These are phyloP conservation scores for Muscicapa striata DNA, from an alignment of 2,797 vertebrate species.

Conservation along the genomic window DNA sequence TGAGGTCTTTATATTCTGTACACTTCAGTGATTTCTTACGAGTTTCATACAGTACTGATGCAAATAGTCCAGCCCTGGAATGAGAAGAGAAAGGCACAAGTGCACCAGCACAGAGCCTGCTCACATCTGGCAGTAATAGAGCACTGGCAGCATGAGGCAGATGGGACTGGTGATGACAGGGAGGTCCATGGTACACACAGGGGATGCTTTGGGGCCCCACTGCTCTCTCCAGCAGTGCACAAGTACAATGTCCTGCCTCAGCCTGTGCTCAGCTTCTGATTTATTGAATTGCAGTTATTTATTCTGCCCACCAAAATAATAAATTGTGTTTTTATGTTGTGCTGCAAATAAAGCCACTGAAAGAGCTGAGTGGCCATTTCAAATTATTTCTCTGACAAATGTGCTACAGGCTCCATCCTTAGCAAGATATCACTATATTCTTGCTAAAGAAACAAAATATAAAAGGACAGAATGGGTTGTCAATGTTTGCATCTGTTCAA, in stretches of 20 bases:
- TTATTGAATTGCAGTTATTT: background rate
- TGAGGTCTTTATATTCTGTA: background rate
- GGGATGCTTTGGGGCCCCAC: background rate
- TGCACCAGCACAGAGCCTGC: background rate
- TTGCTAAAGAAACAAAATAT: background rate
- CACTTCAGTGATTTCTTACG: background rate
- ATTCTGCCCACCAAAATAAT: background rate
- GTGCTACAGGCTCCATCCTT: background rate
- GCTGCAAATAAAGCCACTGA: background rate
- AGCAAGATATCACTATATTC: background rate
- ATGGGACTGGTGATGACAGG: accelerated
- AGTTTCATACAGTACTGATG: background rate
- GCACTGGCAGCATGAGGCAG: background rate
- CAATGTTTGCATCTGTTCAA: background rate
- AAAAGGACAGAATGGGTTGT: background rate
- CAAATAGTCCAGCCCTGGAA: background rate
- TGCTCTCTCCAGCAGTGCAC: background rate
- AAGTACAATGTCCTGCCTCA: background rate
- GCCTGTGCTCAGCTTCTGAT: background rate
- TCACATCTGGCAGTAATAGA: background rate
- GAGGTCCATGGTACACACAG: background rate
- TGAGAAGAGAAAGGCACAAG: background rate
- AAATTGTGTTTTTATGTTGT: background rate
- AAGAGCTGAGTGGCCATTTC: background rate
- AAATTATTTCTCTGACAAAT: background rate